Evolutionary conservation across 2,113 vertebrate genomes (phyloP), one percentile per base, ranked within the genome.

Genomic region (Tiliqua scincoides): DNA sequence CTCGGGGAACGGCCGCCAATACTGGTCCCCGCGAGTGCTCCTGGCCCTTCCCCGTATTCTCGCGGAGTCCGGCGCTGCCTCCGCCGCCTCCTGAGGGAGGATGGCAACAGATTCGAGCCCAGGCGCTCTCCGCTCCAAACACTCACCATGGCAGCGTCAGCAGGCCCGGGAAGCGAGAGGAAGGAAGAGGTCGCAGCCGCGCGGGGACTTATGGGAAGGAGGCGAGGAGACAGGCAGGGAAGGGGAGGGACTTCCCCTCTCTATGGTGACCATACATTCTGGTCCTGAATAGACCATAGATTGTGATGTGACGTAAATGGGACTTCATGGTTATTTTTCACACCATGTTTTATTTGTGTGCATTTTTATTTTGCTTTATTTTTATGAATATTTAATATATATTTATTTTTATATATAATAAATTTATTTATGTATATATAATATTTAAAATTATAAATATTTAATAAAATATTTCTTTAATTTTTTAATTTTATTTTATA

Each of bases 121-220:
- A 52, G 1, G 0, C 0, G 0, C 15, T 7, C 77, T 65, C 25
- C 30, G 2, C 23, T 68, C 48, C 20, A 27, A 12, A 0, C 0
- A 35, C 93, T 80, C 82, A 93, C 93, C 93, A 94, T 93, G 57
- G 40, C 81, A 48, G 85, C 84, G 30, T 57, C 88, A 4, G n/a
- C 59, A 0, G 67, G n/a, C 48, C 17, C 85, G 25, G 40, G 85
- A n/a, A 74, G 54, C n/a, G 63, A 85, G n/a, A 75, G 86, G 82
- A 85, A 89, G 85, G 70, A 86, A 80, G 63, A 77, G 43, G 62
- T 54, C 23, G 40, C 40, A 20, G 1, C 5, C 35, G 67, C 85
- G 88, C 83, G 27, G 35, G 70, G 90, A 84, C 65, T 79, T 88
- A 80, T 89, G 90, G 90, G 88, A 89, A 68, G 20, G 62, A 48